Conservation (phyloP, 2,113 vertebrate genomes). For the Oncorhynchus masou region DNA sequence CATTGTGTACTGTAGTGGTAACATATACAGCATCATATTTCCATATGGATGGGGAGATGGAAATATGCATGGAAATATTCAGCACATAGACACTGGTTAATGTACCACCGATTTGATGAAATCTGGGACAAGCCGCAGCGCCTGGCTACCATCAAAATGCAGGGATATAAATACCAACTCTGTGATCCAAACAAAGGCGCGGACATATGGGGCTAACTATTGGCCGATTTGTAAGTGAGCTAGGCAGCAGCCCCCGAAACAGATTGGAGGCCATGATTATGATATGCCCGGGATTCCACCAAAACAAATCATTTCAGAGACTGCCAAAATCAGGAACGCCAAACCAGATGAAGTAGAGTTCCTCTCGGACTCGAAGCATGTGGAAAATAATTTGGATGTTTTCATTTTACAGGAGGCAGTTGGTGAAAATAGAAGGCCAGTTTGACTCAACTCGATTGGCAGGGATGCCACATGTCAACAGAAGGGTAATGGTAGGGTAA, state of each 20-base stretch:
- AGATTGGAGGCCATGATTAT: constrained; percentile 45
- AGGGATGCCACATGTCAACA: neutral
- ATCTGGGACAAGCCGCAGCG: constrained; percentile 40
- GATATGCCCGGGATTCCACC: constrained; percentile 44
- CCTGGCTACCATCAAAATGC: constrained; percentile 11
- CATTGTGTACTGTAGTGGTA: constrained; percentile 45
- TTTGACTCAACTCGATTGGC: neutral
- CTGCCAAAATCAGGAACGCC: constrained; percentile 37
- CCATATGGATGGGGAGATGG: constrained; percentile 41
- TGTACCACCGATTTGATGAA: constrained; percentile 33
- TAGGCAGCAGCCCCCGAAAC: constrained; percentile 34
- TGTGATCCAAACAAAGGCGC: constrained; percentile 46
- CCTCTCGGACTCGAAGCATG: constrained; percentile 16
- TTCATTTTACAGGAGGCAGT: constrained; percentile 5
- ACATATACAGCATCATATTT: constrained; percentile 32
- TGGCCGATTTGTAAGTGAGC: constrained; percentile 40
- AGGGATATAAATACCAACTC: constrained; percentile 45
- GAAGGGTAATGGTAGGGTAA: too few relatives aligned
- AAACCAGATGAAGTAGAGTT: constrained; percentile 26
- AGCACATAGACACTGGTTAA: constrained; percentile 35
- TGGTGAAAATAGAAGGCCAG: constrained; percentile 11
- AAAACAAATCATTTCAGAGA: constrained; percentile 37
- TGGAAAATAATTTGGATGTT: constrained; percentile 17
- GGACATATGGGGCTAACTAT: constrained; percentile 46
- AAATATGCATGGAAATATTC: constrained; percentile 40